These are phyloP conservation scores for Salvator merianae DNA, from an alignment of 2,113 vertebrate genomes.

Conservation along the genomic window DNA sequence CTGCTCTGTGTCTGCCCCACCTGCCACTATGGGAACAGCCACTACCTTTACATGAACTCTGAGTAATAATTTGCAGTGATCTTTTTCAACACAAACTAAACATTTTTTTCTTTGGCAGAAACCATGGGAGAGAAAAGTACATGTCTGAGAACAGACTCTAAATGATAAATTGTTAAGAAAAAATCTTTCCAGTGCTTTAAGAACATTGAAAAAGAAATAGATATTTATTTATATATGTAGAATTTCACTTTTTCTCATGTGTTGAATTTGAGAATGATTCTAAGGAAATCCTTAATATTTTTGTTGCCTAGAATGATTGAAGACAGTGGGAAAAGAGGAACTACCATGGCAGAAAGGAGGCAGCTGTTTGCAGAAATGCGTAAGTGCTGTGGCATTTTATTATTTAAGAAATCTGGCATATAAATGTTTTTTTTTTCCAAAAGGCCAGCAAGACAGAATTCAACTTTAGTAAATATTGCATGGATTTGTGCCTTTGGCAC, in stretches of 20 bases:
- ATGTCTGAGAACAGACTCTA: constrained; percentile 50
- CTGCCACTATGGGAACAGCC: no score
- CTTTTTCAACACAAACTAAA: constrained; percentile 64
- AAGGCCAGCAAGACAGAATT: constrained; percentile 47
- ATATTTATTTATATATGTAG: no score
- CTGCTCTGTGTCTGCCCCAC: no score
- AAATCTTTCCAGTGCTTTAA: neutral
- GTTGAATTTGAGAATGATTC: constrained; percentile 40
- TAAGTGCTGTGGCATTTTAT: constrained; percentile 78
- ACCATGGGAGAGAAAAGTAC: constrained; percentile 27
- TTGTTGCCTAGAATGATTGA: constrained; percentile 93
- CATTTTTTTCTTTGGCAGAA: constrained; percentile 49
- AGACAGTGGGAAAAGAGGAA: constrained; percentile 86
- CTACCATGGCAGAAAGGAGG: constrained; percentile 98
- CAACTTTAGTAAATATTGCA: constrained; percentile 35
- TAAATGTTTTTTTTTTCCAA: constrained; percentile 43
- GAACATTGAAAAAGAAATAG: no score
- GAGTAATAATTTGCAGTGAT: constrained; percentile 51
- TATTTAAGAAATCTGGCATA: neutral
- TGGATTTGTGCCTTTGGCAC: constrained; percentile 28
- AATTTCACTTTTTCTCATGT: neutral
- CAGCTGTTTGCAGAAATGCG: constrained; percentile 99
- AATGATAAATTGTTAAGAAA: constrained; percentile 18
- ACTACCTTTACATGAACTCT: constrained; percentile 19
- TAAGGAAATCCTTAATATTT: constrained; percentile 63